phyloP scores from a whole-genome alignment of 1,140 invertebrate species.

The Philotrypesis tridentata region DNA sequence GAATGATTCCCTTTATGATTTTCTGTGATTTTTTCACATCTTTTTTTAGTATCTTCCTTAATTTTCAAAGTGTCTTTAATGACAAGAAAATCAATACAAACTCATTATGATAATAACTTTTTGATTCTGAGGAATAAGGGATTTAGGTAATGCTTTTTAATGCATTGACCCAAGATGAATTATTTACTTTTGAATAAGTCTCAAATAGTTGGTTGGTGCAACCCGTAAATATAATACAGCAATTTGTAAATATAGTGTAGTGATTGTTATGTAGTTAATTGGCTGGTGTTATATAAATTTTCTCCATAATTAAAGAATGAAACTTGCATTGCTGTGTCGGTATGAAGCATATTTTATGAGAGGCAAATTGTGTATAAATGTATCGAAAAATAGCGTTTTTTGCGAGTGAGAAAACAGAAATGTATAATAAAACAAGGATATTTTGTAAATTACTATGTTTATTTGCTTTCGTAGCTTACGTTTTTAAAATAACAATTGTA shows the following conservation, averaged over 20 bases:
- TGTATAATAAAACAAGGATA: conserved; percentile 22
- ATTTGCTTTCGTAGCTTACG: conserved; percentile 14
- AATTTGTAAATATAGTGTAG: conserved; percentile 70
- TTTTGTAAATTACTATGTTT: conserved; percentile 27
- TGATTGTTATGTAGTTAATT: conserved; percentile 70
- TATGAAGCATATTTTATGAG: conserved; percentile 33
- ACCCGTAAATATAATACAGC: conserved; percentile 58
- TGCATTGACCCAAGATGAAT: not conserved
- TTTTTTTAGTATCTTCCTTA: conserved; percentile 6
- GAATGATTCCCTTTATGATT: not conserved
- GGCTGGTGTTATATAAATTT: conserved; percentile 63
- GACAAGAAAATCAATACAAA: not conserved
- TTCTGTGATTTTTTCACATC: conserved; percentile 20
- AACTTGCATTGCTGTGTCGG: conserved; percentile 53
- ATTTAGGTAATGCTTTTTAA: not conserved
- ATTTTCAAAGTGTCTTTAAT: not conserved
- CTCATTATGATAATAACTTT: not conserved
- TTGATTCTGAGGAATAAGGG: not conserved
- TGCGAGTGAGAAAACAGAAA: not conserved
- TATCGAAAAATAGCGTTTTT: not conserved
- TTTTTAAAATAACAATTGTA: not conserved
- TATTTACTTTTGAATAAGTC: conserved; percentile 36
- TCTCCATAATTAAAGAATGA: conserved; percentile 53
- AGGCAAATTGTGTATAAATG: conserved; percentile 36
- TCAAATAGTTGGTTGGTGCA: conserved; percentile 54